Evolutionary conservation across 2,797 vertebrate species (phyloP), one percentile per base, ranked within the genome.

Genomic region (Trachops cirrhosus): DNA sequence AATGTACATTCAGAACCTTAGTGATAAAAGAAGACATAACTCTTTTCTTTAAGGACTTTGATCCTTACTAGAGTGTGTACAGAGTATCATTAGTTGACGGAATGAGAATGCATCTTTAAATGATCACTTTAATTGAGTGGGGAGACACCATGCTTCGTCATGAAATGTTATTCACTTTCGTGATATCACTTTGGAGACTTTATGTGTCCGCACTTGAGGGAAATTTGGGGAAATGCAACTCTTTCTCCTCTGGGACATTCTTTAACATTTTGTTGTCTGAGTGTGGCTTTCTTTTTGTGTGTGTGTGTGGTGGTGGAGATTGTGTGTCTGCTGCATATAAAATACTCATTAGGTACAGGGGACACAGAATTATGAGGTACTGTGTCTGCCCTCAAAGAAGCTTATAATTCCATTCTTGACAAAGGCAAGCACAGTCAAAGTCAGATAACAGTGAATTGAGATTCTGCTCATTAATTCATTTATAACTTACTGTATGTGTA

Each of bases 201-300:
- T 39, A 46, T 71, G 26, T 80, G 44, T 78, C 32, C 86, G 54
- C 34, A 57, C 0, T 39, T 67, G 74, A 79, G 44, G 67, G 54
- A 68, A 86, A 44, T 46, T 83, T 34, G 10, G 24, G 14, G 26
- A 21, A 85, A 67, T 77, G 12, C 3, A 87, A 5, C 22, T 91
- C 19, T 59, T 52, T 41, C 29, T 80, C 32, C 19, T 64, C n/a
- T 83, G 34, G 44, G 94, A 78, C 26, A 50, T 18, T 82, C 85
- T 77, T 92, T 19, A 87, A 34, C 52, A 46, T 94, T 77, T 92
- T 94, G 37, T 83, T 89, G 15, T 59, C n/a, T 89, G 64, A 19
- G n/a, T 34, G n/a, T 34, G 16, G n/a, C 26, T 59, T 59, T 59
- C 57, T 29, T n/a, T n/a, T n/a, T n/a, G n/a, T n/a, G n/a, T n/a